A percentile compares a stretch with the other conserved stretches of the same genome.
Evolutionary conservation across 1,140 invertebrate species (phyloP).

Genomic region (Scaptodrosophila lebanonensis): DNA sequence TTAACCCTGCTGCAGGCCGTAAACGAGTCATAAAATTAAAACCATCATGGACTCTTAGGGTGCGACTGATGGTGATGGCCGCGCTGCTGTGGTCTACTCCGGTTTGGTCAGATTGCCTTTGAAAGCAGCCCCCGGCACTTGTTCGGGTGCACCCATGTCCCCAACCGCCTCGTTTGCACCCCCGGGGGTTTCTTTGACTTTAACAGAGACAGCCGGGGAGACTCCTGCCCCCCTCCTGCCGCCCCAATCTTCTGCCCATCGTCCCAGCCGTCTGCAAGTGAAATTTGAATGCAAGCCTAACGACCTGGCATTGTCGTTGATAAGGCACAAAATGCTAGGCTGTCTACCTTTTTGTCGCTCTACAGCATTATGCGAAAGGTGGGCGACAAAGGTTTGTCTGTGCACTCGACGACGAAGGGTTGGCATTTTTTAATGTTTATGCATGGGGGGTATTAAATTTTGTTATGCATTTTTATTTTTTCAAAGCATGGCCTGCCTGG

Average conservation of each 20-base stretch:
- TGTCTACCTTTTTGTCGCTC: constrained; percentile 38
- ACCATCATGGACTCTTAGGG: constrained; percentile 51
- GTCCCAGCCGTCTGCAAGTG: constrained; percentile 36
- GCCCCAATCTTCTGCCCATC: constrained; percentile 2
- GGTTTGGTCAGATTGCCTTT: constrained; percentile 28
- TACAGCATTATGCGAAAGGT: constrained; percentile 6
- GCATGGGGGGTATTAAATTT: constrained; percentile 21
- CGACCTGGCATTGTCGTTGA: constrained; percentile 70
- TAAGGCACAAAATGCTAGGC: constrained; percentile 56
- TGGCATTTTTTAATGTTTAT: constrained; percentile 50
- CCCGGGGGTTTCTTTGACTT: constrained; percentile 23
- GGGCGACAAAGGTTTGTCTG: constrained; percentile 8
- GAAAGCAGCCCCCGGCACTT: constrained; percentile 34
- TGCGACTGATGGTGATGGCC: constrained; percentile 33
- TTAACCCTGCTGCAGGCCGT: too few species aligned
- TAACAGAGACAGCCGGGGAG: constrained; percentile 12
- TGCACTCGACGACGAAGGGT: constrained; percentile 18
- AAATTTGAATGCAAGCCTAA: constrained; percentile 70
- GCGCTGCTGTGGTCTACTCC: constrained; percentile 3
- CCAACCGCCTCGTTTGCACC: neutral
- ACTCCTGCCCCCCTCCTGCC: neutral
- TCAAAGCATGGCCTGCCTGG: neutral
- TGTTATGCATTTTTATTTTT: constrained; percentile 11
- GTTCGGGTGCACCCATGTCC: neutral
- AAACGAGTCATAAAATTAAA: constrained; percentile 68